A percentile compares a stretch with the other conserved stretches of the same genome.
These are phyloP conservation scores for Agrotis clavis DNA, from an alignment of 2,888 invertebrate genomes.

Conservation along the genomic window DNA sequence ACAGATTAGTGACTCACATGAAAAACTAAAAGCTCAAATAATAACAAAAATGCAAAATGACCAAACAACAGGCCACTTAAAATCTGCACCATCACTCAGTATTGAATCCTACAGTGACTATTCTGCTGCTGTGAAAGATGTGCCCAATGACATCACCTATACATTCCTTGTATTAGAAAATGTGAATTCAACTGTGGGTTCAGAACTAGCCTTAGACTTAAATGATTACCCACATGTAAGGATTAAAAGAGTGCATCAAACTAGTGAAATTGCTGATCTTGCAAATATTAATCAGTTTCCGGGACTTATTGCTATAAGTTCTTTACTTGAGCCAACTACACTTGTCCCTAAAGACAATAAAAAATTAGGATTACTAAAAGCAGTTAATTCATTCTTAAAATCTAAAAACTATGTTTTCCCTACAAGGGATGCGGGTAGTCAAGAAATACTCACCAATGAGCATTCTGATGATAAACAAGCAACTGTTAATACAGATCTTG, in stretches of 20 bases:
- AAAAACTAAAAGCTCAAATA: conserved; percentile 90
- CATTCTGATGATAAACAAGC: conserved; percentile 66
- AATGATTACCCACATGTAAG: conserved; percentile 90
- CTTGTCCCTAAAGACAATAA: conserved; percentile 84
- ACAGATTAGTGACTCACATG: conserved; percentile 88
- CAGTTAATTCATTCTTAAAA: conserved; percentile 90
- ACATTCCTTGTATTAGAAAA: conserved; percentile 93
- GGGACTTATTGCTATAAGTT: conserved; percentile 88
- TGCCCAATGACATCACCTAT: conserved; percentile 88
- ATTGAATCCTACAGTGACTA: conserved; percentile 90
- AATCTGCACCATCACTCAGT: conserved; percentile 92
- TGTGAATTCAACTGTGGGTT: conserved; percentile 91
- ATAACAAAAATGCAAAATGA: conserved; percentile 92
- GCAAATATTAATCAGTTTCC: conserved; percentile 90
- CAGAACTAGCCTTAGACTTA: conserved; percentile 93
- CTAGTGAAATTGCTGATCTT: conserved; percentile 87
- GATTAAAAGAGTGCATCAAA: conserved; percentile 91
- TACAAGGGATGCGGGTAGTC: conserved; percentile 69
- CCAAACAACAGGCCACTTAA: conserved; percentile 90
- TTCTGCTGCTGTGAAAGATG: conserved; percentile 88
- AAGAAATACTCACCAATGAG: conserved; percentile 68
- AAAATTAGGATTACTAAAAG: conserved; percentile 84
- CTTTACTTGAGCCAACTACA: conserved; percentile 78
- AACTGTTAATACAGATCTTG: conserved; percentile 86
- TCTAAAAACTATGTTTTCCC: conserved; percentile 86